Evolutionary conservation across 2,797 vertebrate genomes (phyloP).

Genomic region (Etheostoma perlongum): DNA sequence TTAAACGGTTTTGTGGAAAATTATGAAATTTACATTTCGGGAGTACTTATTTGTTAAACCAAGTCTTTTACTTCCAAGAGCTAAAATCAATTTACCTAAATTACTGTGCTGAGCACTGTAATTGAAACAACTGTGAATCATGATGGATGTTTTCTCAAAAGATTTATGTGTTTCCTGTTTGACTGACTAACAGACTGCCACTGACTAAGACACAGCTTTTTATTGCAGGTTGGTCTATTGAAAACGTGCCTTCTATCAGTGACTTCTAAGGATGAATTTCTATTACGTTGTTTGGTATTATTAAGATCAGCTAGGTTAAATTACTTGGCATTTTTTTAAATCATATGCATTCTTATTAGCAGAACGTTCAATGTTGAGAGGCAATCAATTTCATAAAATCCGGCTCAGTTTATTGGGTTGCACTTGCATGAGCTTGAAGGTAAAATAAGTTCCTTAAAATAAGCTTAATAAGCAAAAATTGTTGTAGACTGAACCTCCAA

Average conservation of each 20-base stretch:
- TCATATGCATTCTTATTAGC: constrained; percentile 13
- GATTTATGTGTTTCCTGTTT: constrained; percentile 47
- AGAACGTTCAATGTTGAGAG: constrained; percentile 24
- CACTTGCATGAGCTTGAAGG: constrained; percentile 16
- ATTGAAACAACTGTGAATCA: constrained; percentile 55
- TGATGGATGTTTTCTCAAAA: constrained; percentile 47
- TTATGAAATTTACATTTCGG: constrained; percentile 41
- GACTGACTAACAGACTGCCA: constrained; percentile 36
- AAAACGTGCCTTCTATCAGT: constrained; percentile 2
- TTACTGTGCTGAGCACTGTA: constrained; percentile 37
- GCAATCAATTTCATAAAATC: constrained; percentile 25
- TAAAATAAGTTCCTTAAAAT: neutral
- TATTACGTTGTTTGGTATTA: neutral
- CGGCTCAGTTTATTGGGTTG: constrained; percentile 8
- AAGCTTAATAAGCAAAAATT: neutral
- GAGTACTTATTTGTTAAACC: constrained; percentile 32
- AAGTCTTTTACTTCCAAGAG: constrained; percentile 22
- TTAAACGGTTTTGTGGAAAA: constrained; percentile 34
- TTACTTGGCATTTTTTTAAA: neutral
- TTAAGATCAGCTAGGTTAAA: neutral
- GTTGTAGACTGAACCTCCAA: too few species aligned
- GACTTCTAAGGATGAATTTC: neutral
- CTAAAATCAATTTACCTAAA: constrained; percentile 46
- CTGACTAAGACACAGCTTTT: constrained; percentile 19
- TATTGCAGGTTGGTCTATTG: constrained; percentile 3